These are phyloP conservation scores for Hozukius guyotensis DNA, from an alignment of 2,797 vertebrate species.

Conservation along the genomic window DNA sequence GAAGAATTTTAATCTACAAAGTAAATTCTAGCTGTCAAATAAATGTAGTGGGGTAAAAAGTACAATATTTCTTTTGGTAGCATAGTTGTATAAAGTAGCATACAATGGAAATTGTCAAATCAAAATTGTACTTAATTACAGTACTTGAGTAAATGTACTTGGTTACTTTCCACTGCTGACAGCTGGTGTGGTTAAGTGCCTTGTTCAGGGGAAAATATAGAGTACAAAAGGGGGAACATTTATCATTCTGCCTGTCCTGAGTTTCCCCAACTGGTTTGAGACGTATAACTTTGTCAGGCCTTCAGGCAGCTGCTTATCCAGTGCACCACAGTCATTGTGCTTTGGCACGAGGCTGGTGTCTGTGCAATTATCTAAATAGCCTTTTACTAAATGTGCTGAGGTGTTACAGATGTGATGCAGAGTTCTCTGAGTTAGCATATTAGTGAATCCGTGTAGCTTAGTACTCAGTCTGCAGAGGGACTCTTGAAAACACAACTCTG, in stretches of 20 bases:
- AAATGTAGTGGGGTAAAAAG: not conserved
- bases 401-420: constrained; percentile 3
- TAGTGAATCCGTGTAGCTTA: constrained; percentile 8
- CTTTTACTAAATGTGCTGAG: constrained; percentile 22
- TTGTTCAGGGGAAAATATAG: not conserved
- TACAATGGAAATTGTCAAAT: not conserved
- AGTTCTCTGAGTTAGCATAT: not conserved
- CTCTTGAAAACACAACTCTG: constrained; percentile 9
- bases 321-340: not conserved
- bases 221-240: not conserved
- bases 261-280: constrained; percentile 19
- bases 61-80: not conserved
- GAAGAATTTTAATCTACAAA: not conserved
- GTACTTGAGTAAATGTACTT: not conserved
- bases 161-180: not conserved
- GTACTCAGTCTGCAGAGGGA: constrained; percentile 1
- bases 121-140: not conserved
- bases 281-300: constrained; percentile 5
- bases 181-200: not conserved
- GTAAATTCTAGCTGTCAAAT: not conserved
- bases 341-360: not conserved
- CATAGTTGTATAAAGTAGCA: not conserved
- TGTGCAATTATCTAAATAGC: constrained; percentile 16
- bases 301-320: constrained; percentile 2
- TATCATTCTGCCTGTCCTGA: not conserved